phyloP scores from a whole-genome alignment of 2,888 invertebrate species.

The Andrena minutula region DNA sequence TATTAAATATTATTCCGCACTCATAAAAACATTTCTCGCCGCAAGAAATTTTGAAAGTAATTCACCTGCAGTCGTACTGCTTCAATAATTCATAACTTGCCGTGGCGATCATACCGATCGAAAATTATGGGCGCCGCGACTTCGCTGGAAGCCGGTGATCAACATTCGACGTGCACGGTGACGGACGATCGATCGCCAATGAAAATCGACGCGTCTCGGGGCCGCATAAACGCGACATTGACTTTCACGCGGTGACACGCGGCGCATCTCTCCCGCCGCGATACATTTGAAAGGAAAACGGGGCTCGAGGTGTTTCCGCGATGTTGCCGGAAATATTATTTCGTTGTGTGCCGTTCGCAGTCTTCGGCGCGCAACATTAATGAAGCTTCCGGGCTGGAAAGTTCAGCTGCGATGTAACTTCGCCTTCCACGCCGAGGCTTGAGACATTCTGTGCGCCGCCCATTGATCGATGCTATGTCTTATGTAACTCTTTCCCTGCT shows the following conservation, averaged over 20 bases:
- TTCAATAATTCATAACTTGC: slow-evolving; percentile 6
- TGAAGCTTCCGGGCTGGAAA: slow-evolving; percentile 20
- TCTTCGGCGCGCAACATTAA: slow-evolving; percentile 14
- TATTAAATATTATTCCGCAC: too few species aligned
- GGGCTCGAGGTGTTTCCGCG: slow-evolving; percentile 27
- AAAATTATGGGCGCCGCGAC: slow-evolving; percentile 10
- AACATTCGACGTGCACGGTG: slow-evolving; percentile 33
- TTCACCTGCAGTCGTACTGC: neutral
- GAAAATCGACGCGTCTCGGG: slow-evolving; percentile 68
- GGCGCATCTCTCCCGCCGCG: slow-evolving; percentile 15
- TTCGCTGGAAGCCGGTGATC: slow-evolving; percentile 27
- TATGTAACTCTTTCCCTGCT: neutral
- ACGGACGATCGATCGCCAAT: slow-evolving; percentile 29
- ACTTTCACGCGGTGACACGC: slow-evolving; percentile 52
- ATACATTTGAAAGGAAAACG: slow-evolving; percentile 23
- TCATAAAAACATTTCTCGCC: too few species aligned
- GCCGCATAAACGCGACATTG: slow-evolving; percentile 43
- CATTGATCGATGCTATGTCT: slow-evolving; percentile 17
- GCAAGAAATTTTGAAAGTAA: too few species aligned
- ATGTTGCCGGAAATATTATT: slow-evolving; percentile 30
- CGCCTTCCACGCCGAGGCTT: slow-evolving; percentile 20
- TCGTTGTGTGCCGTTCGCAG: neutral
- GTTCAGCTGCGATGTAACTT: slow-evolving; percentile 19
- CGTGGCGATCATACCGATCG: neutral
- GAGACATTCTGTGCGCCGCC: neutral